Base-by-base conservation (phyloP, 2,797 vertebrate species). In the Tragelaphus oryx region DNA sequence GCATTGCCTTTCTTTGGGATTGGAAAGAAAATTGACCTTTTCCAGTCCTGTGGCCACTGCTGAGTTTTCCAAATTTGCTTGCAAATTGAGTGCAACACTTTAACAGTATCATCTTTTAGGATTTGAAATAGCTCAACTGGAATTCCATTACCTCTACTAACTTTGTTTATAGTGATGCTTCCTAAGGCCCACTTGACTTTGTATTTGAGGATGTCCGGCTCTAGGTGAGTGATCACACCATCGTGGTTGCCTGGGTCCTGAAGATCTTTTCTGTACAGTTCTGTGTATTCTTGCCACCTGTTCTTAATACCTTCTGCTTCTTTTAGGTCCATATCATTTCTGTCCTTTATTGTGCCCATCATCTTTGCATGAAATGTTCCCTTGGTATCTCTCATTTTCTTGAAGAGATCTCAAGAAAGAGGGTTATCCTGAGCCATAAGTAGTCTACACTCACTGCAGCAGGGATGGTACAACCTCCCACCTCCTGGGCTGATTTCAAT, bases 401-500 rank as follows among this genome's bases (percentile, higher is more conserved):
- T 68, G 33, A 68, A 68, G 65, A 37, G 33, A 37, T 68, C 65
- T 68, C 65, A 37, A 68, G 65, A 37, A 18, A 75, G 65, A 54
- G 4, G 4, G n/a, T 33, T 10, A 13, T 76, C n/a, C 1, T 4
- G 68, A 54, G 26, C 37, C n/a, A 28, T 24, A 22, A 46, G 33
- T 57, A 50, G 28, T 18, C 57, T 54, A 17, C 6, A 5, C 3
- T 57, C 62, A 75, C 7, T 0, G 17, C 1, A 20, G n/a, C 3
- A 6, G 8, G 13, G 9, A 6, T 17, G 4, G 54, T 2, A 11
- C 5, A 14, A 16, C n/a, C 22, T 62, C 18, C 52, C 4, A 6
- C 9, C n/a, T 54, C 75, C 44, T 44, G 10, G 33, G 28, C 26
- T 44, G 11, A 37, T 80, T 71, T 60, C 81, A 76, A 2, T 30